phyloP scores from a whole-genome alignment of 2,797 vertebrate genomes.

The Scolopax bukidnonensis region DNA sequence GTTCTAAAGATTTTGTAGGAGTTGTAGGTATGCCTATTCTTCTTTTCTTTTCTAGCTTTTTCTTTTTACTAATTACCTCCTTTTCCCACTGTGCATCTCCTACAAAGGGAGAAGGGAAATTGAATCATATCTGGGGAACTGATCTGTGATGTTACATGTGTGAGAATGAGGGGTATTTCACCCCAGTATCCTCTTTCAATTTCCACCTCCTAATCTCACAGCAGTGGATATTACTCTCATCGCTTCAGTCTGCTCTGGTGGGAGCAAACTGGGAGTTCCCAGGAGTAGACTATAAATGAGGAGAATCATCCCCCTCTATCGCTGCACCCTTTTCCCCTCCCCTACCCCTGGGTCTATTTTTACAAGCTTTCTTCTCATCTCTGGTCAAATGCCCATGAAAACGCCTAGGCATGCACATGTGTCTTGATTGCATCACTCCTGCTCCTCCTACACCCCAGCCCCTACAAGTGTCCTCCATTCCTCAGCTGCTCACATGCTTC shows the following conservation, averaged over 20 bases:
- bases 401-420: neutral
- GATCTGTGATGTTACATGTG: neutral
- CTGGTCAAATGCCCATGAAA: neutral
- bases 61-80: neutral
- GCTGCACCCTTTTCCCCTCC: neutral
- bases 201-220: neutral
- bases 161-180: neutral
- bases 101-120: neutral
- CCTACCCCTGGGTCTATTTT: fast-evolving
- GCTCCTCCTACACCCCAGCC: neutral
- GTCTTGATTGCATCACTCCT: neutral
- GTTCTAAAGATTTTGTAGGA: neutral
- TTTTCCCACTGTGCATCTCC: neutral
- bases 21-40: neutral
- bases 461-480: neutral
- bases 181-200: neutral
- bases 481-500: neutral
- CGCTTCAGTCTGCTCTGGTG: neutral
- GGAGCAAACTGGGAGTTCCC: neutral
- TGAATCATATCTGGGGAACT: neutral
- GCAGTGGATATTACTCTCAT: neutral
- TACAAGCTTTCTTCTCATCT: neutral
- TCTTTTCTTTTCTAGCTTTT: neutral
- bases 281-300: neutral
- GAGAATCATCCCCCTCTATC: neutral